Evolutionary conservation across 2,888 invertebrate genomes (phyloP), one percentile per base, ranked within the genome.

Genomic region (Anaspis maculata): DNA sequence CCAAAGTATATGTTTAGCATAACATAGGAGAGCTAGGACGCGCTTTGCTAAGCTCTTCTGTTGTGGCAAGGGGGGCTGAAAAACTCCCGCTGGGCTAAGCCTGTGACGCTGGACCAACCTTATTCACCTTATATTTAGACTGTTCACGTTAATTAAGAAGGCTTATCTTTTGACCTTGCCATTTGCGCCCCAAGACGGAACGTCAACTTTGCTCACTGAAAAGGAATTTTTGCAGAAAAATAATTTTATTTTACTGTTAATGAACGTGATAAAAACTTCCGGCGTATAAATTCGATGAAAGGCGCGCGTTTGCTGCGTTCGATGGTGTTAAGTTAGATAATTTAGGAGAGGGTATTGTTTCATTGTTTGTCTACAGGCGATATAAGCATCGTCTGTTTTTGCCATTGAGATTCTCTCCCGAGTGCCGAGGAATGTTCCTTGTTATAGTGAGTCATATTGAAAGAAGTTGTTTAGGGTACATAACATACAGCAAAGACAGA

Each of bases 1-100:
- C 39, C 32, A 42, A 37, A 45, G 43, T 38, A 39, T 42, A 39
- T 42, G 37, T 41, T 45, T 45, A 45, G 43, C 45, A 44, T 45
- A n/a, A 45, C 45, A 45, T 37, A 42, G 40, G 36, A 38, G 41
- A 40, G 34, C 37, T 39, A 41, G 43, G 30, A n/a, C n/a, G 37
- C 36, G 36, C 40, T 40, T 40, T 36, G 32, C 37, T 41, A 45
- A 45, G 42, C 45, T 41, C 39, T 39, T 42, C 33, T 43, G 39
- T 37, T 45, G 40, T 33, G n/a, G n/a, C n/a, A n/a, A n/a, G 39
- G 36, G 36, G 39, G 35, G 22, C 33, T 33, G 21, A 32, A 27
- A 36, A 39, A 27, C 32, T 22, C 39, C 39, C 30, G 27, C 32
- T 33, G 39, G 30, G 32, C 13, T 23, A 24, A 25, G 28, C 23